Base-by-base conservation (phyloP, 1,140 invertebrate species). In the Leptopilina boulardi region DNA sequence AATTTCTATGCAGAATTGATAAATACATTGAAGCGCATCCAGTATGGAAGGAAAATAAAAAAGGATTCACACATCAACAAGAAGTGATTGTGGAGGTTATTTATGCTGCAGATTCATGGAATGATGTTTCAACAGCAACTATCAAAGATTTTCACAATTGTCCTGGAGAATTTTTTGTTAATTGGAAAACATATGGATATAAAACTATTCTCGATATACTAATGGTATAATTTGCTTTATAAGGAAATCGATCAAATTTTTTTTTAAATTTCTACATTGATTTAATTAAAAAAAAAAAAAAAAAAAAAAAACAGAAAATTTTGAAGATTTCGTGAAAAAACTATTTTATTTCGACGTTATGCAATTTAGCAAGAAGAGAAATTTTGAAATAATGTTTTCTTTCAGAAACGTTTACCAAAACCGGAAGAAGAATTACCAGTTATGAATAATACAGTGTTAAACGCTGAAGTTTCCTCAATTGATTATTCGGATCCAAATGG, bases 71-170 rank as follows among this genome's bases (percentile, higher is more conserved):
- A 4, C 87, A 91, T 56, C 92, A 92, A 80, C 91, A 91, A 79
- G 89, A 92, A 51, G 89, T 91, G 59, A 90, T 92, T 71, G 88
- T 89, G 34, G 88, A 91, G 71, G 90, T 90, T 9, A 87, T 92
- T 34, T 92, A 94, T 83, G 92, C 91, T 0, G 89, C 92, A 0
- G 91, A 93, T 86, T 87, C 89, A 76, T 93, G 93, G 90, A 92
- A 90, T 80, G 91, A 94, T 41, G 87, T 93, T 1, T 92, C 93
- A 0, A 89, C 90, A 0, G 83, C 77, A 10, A 91, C 44, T n/a
- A 47, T 4, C 15, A 47, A 3, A 4, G 44, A 47, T n/a, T 47
- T 47, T 47, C 44, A 47, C 13, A 47, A 4, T 15, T 15, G 92
- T 80, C 91, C 10, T 15, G 44, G 44, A 1, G 44, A 47, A n/a